These are phyloP conservation scores for Noctilio leporinus DNA, from an alignment of 2,113 vertebrate genomes.

Conservation along the genomic window DNA sequence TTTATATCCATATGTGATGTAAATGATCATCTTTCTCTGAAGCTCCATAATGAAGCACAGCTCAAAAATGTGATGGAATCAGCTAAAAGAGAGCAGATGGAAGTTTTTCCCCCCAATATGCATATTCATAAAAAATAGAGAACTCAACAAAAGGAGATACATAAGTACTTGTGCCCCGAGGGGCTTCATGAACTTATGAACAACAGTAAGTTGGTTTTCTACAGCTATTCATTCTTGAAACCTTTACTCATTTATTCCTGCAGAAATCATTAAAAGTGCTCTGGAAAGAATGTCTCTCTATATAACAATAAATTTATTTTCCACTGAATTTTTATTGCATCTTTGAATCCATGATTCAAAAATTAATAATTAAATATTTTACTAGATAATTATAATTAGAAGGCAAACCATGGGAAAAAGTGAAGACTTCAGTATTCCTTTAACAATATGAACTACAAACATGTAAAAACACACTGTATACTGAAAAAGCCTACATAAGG, in stretches of 20 bases:
- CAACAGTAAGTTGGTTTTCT: constrained; percentile 20
- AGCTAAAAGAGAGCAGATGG: constrained; percentile 68
- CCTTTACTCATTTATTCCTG: constrained; percentile 50
- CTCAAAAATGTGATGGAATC: constrained; percentile 67
- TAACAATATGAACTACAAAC: background rate
- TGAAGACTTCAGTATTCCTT: background rate
- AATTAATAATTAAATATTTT: constrained; percentile 46
- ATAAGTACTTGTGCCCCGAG: background rate
- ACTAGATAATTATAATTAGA: constrained; percentile 44
- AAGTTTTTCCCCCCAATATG: constrained; percentile 25
- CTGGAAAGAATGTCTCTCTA: background rate
- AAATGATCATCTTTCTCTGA: constrained; percentile 63
- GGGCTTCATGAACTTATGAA: background rate
- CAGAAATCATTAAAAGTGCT: constrained; percentile 43
- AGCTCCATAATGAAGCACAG: constrained; percentile 51
- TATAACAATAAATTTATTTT: constrained; percentile 22
- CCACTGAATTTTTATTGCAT: constrained; percentile 14
- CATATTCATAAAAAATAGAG: constrained; percentile 68
- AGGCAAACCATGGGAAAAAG: constrained; percentile 5
- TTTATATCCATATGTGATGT: constrained; percentile 62
- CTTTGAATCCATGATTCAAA: constrained; percentile 30
- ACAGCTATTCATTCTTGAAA: constrained; percentile 41
- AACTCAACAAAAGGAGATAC: constrained; percentile 51
- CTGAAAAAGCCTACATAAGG: background rate
- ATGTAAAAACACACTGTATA: background rate